Conservation (phyloP, 2,888 invertebrate genomes). For the Hemicrepidius hirtus region DNA sequence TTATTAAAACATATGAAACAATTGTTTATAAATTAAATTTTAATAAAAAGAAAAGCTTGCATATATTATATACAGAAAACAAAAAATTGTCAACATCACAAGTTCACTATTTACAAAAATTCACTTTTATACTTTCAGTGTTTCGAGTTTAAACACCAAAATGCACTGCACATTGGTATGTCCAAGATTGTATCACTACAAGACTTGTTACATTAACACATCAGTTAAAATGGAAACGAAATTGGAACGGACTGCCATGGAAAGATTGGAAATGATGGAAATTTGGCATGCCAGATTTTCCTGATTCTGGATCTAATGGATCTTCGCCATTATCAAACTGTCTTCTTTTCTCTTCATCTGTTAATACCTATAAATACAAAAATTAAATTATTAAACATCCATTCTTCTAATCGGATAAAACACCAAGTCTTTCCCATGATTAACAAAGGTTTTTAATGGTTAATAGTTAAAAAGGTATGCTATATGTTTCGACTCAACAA, state of each 20-base stretch:
- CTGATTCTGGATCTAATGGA: constrained; percentile 96
- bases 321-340: constrained; percentile 97
- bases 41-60: constrained; percentile 8
- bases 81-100: constrained; percentile 27
- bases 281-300: constrained; percentile 80
- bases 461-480: too few relatives aligned
- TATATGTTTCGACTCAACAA: too few relatives aligned
- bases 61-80: constrained; percentile 25
- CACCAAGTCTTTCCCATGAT: too few relatives aligned
- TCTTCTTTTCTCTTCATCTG: constrained; percentile 92
- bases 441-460: too few relatives aligned
- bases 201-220: constrained; percentile 5
- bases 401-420: too few relatives aligned
- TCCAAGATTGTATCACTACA: not conserved
- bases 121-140: not conserved
- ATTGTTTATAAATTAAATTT: constrained; percentile 18
- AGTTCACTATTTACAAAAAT: constrained; percentile 21
- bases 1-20: not conserved
- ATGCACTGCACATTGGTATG: not conserved
- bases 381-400: constrained; percentile 5
- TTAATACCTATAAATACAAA: constrained; percentile 76
- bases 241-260: constrained; percentile 91
- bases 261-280: constrained; percentile 86
- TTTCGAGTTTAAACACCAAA: not conserved
- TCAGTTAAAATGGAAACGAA: constrained; percentile 97